phyloP scores from a whole-genome alignment of 2,113 vertebrate genomes.

The Peromyscus californicus region DNA sequence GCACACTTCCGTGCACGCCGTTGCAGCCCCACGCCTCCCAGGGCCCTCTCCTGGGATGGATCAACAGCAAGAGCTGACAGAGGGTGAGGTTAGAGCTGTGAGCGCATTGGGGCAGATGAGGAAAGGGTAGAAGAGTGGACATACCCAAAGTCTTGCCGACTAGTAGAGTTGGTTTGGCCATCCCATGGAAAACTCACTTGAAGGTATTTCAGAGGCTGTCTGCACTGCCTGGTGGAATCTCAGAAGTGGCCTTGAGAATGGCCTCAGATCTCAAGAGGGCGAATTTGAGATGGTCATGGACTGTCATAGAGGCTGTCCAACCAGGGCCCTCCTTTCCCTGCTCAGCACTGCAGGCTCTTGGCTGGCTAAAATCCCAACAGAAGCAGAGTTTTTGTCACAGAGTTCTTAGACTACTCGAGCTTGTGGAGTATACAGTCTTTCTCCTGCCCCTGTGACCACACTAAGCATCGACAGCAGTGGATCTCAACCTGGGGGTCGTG shows the following conservation, averaged over 20 bases:
- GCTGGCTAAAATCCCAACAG: background rate
- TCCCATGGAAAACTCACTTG: background rate
- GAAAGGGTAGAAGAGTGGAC: background rate
- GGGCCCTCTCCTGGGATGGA: background rate
- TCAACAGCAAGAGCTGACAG: background rate
- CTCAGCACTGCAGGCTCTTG: background rate
- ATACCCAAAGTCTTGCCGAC: background rate
- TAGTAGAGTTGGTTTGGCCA: background rate
- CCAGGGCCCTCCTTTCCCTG: background rate
- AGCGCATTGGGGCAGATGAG: background rate
- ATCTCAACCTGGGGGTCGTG: too few relatives aligned
- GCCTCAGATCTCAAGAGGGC: background rate
- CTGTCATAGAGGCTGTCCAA: rapidly evolving
- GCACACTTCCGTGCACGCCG: background rate
- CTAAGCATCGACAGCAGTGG: background rate
- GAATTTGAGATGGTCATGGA: background rate
- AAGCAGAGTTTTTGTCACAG: slow-evolving; percentile 43
- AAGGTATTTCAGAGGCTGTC: background rate
- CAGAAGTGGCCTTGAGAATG: background rate
- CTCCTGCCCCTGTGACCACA: background rate
- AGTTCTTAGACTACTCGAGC: slow-evolving; percentile 17
- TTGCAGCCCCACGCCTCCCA: rapidly evolving
- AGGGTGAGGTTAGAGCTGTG: background rate
- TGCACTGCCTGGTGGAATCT: background rate
- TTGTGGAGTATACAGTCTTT: background rate